These are phyloP conservation scores for Salmo trutta DNA, from an alignment of 2,797 vertebrate species.

Conservation along the genomic window DNA sequence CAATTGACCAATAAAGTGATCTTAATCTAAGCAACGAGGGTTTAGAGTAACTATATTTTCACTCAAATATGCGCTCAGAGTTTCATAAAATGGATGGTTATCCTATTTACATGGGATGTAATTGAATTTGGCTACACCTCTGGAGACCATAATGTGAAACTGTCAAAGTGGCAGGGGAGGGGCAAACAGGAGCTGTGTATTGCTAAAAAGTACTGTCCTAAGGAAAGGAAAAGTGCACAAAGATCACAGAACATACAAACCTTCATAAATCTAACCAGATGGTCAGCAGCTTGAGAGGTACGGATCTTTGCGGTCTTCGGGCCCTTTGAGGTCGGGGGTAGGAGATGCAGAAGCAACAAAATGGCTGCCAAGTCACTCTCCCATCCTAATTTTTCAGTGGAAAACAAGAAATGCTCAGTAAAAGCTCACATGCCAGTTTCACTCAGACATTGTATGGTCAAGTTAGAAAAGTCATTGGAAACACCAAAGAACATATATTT, in stretches of 20 bases:
- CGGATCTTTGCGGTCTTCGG: conserved; percentile 35
- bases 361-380: conserved; percentile 27
- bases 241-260: conserved; percentile 11
- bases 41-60: too few relatives aligned
- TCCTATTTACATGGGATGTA: too few relatives aligned
- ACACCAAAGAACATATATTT: background rate
- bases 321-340: conserved; percentile 36
- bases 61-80: too few relatives aligned
- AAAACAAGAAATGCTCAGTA: conserved; percentile 13
- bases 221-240: background rate
- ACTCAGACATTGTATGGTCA: background rate
- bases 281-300: conserved; percentile 27
- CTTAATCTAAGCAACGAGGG: too few relatives aligned
- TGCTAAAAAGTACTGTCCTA: background rate
- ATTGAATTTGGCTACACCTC: background rate
- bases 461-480: background rate
- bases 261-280: conserved; percentile 31
- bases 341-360: conserved; percentile 24
- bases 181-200: background rate
- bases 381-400: conserved; percentile 19
- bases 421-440: conserved; percentile 11
- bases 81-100: too few relatives aligned
- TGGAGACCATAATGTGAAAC: background rate
- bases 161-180: background rate
- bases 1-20: too few relatives aligned